phyloP scores from a whole-genome alignment of 1,140 invertebrate genomes.

The Caerostris darwini region DNA sequence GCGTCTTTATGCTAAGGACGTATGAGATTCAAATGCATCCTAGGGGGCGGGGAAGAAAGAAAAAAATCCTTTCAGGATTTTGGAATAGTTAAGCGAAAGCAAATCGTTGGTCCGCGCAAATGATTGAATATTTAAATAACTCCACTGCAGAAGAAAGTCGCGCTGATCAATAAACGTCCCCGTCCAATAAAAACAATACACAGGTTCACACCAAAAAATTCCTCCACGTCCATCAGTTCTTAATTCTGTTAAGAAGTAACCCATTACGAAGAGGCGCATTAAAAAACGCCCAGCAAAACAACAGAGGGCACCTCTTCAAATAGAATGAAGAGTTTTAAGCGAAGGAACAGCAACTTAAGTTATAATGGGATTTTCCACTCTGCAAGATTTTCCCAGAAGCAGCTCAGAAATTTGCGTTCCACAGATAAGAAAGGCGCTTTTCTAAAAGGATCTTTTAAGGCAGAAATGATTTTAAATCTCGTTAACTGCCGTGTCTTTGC shows the following conservation, averaged over 20 bases:
- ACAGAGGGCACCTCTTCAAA: constrained; percentile 68
- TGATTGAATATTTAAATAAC: constrained; percentile 32
- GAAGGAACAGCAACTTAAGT: constrained; percentile 42
- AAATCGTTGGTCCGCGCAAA: background rate
- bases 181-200: constrained; percentile 45
- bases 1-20: too few species aligned
- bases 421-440: constrained; percentile 58
- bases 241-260: constrained; percentile 62
- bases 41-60: background rate
- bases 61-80: background rate
- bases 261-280: constrained; percentile 58
- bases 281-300: constrained; percentile 55
- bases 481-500: constrained; percentile 32
- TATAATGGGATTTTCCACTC: constrained; percentile 72
- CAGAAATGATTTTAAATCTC: constrained; percentile 65
- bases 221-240: constrained; percentile 46
- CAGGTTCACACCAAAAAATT: constrained; percentile 33
- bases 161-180: constrained; percentile 39
- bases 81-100: background rate
- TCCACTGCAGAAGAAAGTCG: background rate
- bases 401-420: constrained; percentile 59
- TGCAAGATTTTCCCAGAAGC: constrained; percentile 40
- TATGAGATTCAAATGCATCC: too few species aligned
- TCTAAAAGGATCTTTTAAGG: constrained; percentile 56
- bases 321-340: constrained; percentile 70